Conservation (phyloP, 1,140 invertebrate species). For the Sesamia nonagrioides region DNA sequence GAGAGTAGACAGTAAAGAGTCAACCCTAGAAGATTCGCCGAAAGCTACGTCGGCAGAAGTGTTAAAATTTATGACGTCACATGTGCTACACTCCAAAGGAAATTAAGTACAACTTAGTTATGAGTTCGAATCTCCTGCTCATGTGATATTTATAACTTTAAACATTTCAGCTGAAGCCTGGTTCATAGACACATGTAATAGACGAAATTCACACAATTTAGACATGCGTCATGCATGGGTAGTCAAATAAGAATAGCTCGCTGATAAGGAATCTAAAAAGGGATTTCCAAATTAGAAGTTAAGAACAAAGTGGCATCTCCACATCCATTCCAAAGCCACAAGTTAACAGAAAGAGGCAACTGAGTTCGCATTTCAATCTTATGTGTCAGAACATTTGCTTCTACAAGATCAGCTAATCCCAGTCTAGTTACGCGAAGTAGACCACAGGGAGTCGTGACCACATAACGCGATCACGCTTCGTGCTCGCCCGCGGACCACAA, state of each 20-base stretch:
- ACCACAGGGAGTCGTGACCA: constrained; percentile 21
- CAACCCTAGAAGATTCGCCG: constrained; percentile 12
- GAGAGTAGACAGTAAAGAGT: neutral
- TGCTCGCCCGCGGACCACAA: constrained; percentile 57
- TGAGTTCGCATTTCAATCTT: neutral
- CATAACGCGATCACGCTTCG: constrained; percentile 27
- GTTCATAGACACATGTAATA: neutral
- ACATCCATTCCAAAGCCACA: neutral
- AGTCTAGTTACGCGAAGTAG: neutral
- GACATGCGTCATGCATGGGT: no score
- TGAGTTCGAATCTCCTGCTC: constrained; percentile 27
- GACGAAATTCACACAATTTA: neutral
- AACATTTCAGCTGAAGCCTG: neutral
- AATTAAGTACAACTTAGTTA: constrained; percentile 67
- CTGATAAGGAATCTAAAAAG: no score
- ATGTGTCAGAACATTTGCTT: constrained; percentile 36
- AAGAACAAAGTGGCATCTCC: no score
- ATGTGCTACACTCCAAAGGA: constrained; percentile 53
- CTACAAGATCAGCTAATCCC: constrained; percentile 5
- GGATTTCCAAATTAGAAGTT: no score
- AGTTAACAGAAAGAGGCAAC: constrained; percentile 1
- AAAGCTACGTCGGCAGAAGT: constrained; percentile 15
- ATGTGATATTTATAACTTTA: constrained; percentile 34
- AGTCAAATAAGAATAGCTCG: no score
- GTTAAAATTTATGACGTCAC: constrained; percentile 62